phyloP scores from a whole-genome alignment of 2,888 invertebrate genomes.

The Gymnoscelis rufifasciata region DNA sequence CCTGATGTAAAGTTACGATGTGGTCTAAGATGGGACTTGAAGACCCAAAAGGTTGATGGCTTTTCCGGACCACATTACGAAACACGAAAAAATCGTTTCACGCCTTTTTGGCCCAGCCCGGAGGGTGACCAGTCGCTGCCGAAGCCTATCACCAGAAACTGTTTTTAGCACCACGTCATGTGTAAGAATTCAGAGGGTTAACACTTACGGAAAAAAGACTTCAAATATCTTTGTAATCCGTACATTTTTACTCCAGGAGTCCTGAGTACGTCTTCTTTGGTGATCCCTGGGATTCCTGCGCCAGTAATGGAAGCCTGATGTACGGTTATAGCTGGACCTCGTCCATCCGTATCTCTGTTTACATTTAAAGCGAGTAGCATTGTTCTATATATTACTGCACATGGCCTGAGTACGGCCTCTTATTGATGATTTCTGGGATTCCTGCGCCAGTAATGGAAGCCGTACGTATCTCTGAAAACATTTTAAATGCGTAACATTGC shows the following conservation, averaged over 20 bases:
- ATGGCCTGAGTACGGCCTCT: conserved; percentile 11
- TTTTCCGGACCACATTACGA: no score
- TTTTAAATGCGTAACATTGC: background rate
- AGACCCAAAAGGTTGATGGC: no score
- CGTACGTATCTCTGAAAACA: background rate
- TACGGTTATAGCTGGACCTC: conserved; percentile 23
- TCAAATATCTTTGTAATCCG: no score
- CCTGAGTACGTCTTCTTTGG: conserved; percentile 19
- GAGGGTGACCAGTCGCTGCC: no score
- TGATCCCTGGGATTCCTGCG: conserved; percentile 24
- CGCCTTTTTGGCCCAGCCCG: no score
- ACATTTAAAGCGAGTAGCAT: background rate
- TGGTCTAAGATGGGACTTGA: no score
- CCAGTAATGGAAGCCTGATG: conserved; percentile 31
- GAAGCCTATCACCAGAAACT: no score
- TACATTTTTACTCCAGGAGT: background rate
- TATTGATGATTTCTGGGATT: conserved; percentile 27
- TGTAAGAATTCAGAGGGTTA: no score
- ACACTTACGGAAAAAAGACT: no score
- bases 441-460: conserved; percentile 28
- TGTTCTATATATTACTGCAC: background rate
- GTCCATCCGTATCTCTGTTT: conserved; percentile 4
- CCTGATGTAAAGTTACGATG: no score
- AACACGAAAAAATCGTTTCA: no score
- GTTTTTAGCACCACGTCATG: no score